Conservation (phyloP, 2,888 invertebrate genomes). For the Torymus tubicola region DNA sequence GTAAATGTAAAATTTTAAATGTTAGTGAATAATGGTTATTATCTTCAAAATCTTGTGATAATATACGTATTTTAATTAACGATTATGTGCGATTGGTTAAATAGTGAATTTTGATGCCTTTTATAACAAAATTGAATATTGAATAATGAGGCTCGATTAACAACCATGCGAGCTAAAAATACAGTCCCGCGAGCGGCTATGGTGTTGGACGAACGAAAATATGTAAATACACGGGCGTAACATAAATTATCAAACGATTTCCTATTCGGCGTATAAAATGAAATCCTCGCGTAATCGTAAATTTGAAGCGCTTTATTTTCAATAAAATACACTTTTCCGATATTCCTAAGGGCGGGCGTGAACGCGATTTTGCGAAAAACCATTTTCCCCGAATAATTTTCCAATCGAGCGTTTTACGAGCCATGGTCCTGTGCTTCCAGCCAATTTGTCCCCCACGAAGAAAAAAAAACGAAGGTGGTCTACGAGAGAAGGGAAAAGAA, state of each 20-base stretch:
- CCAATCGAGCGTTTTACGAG: slow-evolving; percentile 22
- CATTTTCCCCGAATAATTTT: slow-evolving; percentile 40
- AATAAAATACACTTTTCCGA: slow-evolving; percentile 36
- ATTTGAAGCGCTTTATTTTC: slow-evolving; percentile 33
- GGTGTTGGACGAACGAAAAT: background rate
- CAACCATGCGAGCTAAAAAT: too few species aligned
- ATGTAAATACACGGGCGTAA: slow-evolving; percentile 11
- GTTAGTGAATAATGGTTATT: too few species aligned
- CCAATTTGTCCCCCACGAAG: slow-evolving; percentile 14
- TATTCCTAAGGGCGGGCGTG: slow-evolving; percentile 11
- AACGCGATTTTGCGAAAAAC: slow-evolving; percentile 17
- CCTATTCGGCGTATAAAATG: background rate
- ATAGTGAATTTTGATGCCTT: too few species aligned
- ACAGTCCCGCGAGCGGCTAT: too few species aligned
- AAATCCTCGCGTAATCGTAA: slow-evolving; percentile 16
- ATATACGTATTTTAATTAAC: too few species aligned
- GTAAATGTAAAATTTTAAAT: too few species aligned
- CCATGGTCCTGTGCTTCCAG: slow-evolving; percentile 17
- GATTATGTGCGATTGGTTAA: too few species aligned
- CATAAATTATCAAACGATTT: slow-evolving; percentile 36
- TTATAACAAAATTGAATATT: too few species aligned
- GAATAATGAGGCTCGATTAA: too few species aligned
- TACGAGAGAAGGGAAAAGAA: background rate
- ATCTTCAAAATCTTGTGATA: too few species aligned
- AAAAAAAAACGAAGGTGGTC: background rate